Conservation (phyloP, 2,888 invertebrate genomes). For the Melipona beecheii region DNA sequence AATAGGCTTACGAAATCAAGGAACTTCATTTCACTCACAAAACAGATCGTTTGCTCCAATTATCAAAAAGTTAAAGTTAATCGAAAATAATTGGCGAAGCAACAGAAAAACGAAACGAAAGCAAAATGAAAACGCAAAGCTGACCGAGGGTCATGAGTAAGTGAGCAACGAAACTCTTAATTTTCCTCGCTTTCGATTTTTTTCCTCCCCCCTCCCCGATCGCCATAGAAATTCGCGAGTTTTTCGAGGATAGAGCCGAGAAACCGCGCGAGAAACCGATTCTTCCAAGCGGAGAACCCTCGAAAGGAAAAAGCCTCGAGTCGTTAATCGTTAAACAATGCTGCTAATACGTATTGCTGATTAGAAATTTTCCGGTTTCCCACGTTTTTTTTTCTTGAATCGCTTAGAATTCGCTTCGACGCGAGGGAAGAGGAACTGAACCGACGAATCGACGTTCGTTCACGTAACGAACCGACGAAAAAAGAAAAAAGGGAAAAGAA, state of each 20-base stretch:
- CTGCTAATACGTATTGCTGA: neutral
- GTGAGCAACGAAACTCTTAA: conserved; percentile 3
- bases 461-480: conserved; percentile 27
- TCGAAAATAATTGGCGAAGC: neutral
- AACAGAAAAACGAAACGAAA: neutral
- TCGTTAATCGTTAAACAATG: conserved; percentile 18
- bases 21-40: too few relatives aligned
- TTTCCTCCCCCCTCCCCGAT: neutral
- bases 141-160: neutral
- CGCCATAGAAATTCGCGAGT: conserved; percentile 28
- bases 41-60: too few relatives aligned
- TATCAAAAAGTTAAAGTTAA: too few relatives aligned
- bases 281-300: conserved; percentile 21
- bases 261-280: neutral
- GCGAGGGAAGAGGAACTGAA: conserved; percentile 11
- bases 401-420: conserved; percentile 6
- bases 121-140: neutral
- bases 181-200: conserved; percentile 41
- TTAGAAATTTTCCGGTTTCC: conserved; percentile 26
- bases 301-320: neutral
- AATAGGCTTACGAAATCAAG: too few relatives aligned
- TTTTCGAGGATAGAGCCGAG: conserved; percentile 1
- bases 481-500: neutral
- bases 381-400: conserved; percentile 7
- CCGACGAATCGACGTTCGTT: conserved; percentile 14